Base-by-base conservation (phyloP, 2,888 invertebrate species). In the Rhyacophila evoluta region DNA sequence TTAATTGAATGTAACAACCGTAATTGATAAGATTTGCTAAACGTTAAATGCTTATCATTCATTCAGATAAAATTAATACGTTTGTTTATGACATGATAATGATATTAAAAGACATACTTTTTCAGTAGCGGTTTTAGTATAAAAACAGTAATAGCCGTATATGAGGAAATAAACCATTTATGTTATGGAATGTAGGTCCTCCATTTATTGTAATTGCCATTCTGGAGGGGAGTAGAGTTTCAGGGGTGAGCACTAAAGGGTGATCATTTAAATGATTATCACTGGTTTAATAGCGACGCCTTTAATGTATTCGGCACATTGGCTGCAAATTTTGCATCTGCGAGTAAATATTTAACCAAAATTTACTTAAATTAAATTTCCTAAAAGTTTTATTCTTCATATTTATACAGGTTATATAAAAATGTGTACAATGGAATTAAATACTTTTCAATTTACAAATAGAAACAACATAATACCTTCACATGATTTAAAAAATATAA, bases 181-280 rank as follows among this genome's bases (percentile, higher is more conserved):
- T 19, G 55, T 55, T 55, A 55, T 55, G 55, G 55, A 55, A 55
- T 19, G 55, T 55, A 55, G 55, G 55, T 55, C 55, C 19, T 55
- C 6, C 29, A 33, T 55, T 55, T 55, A 55, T 55, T 25, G 55
- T 55, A 55, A 55, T 55, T 55, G 55, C 25, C 10, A 19, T 10
- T 19, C 55, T 55, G 25, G 19, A 55, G 55, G 55, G 25, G 15
- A 19, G 19, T 55, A 19, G 19, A 55, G 25, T 55, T 33, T 33
- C 55, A 25, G 55, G 55, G 55, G 25, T 19, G 55, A 55, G 55
- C 6, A 38, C 15, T 2, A 6, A 19, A 55, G 25, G 19, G 19
- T 55, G 25, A 6, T 33, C 29, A 33, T 6, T 33, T 33, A 33
- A 33, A 6, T 33, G 6, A 33, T n/a, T n/a, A n/a, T n/a, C n/a